phyloP scores from a whole-genome alignment of 2,113 vertebrate species.

The Cyrtonyx montezumae region DNA sequence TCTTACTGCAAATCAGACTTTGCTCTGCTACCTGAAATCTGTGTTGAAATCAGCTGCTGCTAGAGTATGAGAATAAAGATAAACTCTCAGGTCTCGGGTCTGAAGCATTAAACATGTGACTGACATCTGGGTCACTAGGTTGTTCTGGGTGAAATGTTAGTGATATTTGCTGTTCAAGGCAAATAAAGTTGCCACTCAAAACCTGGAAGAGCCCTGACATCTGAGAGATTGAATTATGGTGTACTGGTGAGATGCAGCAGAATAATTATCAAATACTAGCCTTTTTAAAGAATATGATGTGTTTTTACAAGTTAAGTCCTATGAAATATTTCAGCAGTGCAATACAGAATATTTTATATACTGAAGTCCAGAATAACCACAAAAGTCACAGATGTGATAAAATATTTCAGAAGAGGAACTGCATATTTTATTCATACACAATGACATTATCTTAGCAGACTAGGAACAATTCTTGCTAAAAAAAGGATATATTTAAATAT shows the following conservation, averaged over 20 bases:
- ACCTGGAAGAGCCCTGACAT: background rate
- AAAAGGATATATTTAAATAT: conserved; percentile 18
- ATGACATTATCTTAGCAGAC: background rate
- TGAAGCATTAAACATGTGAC: background rate
- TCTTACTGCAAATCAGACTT: background rate
- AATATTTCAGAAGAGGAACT: background rate
- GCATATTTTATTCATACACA: background rate
- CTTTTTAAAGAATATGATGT: background rate
- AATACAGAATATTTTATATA: background rate
- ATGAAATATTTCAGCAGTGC: background rate
- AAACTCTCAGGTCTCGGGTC: rapidly evolving
- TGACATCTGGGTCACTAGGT: conserved; percentile 7
- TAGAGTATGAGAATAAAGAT: background rate
- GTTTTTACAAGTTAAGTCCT: background rate
- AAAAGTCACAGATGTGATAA: background rate
- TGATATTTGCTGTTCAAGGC: background rate
- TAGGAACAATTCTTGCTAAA: background rate
- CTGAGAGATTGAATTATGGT: background rate
- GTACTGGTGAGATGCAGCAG: background rate
- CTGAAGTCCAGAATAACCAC: background rate
- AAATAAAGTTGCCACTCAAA: conserved; percentile 4
- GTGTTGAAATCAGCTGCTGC: background rate
- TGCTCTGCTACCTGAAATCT: background rate
- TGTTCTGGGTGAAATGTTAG: background rate
- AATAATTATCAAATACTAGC: background rate